Base-by-base conservation (phyloP, 2,888 invertebrate genomes). In the Trisateles emortualis region DNA sequence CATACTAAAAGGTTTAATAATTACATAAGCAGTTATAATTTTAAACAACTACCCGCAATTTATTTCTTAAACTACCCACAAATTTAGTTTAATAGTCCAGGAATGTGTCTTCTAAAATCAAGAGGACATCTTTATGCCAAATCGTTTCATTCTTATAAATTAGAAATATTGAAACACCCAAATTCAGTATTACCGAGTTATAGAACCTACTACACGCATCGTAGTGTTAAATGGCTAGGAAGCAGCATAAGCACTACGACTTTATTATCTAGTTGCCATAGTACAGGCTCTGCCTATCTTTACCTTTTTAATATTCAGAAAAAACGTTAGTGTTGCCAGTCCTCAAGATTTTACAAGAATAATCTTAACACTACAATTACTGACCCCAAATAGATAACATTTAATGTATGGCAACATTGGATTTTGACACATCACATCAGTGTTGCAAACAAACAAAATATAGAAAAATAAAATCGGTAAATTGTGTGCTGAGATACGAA, bases 321-420 rank as follows among this genome's bases (percentile, higher is more conserved):
- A n/a, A n/a, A n/a, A n/a, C n/a, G n/a, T 5, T 19, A 19, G 19
- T 19, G 19, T 5, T 5, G 19, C 5, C 9, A 32, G 19, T n/a
- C 29, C 29, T 35, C 16, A 33, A 35, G 52, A 67, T 65, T 56
- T 61, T 40, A 50, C 61, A 53, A 58, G 32, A 10, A 10, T 22
- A 16, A 55, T 41, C 47, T 53, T 55, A 60, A 36, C 17, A 50
- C 40, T 60, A 61, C 44, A 29, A 60, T 64, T 70, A 69, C 68
- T 69, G 68, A 69, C 71, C 68, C 63, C 57, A 67, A 67, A 67
- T 66, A 60, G 53, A 49, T 70, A 69, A 69, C 71, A 59, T 48
- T 53, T 50, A 55, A 29, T 16, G 39, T 55, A 60, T 69, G 63
- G 59, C 58, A 70, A 67, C 68, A 69, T 33, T 52, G 48, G 52